These are phyloP conservation scores for Parasteatoda lunata DNA, from an alignment of 2,888 invertebrate species.

Conservation along the genomic window DNA sequence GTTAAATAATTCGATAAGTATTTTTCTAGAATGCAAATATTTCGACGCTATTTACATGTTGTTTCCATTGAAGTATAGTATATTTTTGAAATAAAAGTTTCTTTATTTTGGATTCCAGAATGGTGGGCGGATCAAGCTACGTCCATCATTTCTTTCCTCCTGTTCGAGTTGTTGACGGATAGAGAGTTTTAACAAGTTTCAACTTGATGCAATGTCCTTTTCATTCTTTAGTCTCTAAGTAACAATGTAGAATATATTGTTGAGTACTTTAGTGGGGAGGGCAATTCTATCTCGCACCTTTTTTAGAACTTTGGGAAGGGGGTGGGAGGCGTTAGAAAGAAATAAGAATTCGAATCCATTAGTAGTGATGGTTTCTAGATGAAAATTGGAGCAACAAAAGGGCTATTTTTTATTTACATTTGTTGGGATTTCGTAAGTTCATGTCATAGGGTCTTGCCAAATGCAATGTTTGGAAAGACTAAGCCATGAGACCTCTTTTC, in stretches of 20 bases:
- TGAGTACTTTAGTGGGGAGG: slow-evolving; percentile 32
- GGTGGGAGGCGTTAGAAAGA: not conserved
- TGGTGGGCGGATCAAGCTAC: slow-evolving; percentile 44
- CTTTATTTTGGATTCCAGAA: not conserved
- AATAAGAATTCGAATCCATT: slow-evolving; percentile 50
- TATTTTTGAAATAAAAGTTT: not conserved
- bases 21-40: too few species aligned
- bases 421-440: slow-evolving; percentile 46
- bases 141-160: slow-evolving; percentile 37
- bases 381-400: slow-evolving; percentile 57
- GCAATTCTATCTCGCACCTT: slow-evolving; percentile 12
- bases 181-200: slow-evolving; percentile 56
- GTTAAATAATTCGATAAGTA: too few species aligned
- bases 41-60: too few species aligned
- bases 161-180: slow-evolving; percentile 48
- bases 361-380: slow-evolving; percentile 50
- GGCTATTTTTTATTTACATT: slow-evolving; percentile 57
- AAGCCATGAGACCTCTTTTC: too few species aligned
- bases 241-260: slow-evolving; percentile 52
- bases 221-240: slow-evolving; percentile 48
- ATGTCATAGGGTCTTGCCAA: slow-evolving; percentile 26
- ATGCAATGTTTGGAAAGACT: not conserved
- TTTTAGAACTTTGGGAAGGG: not conserved
- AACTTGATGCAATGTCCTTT: slow-evolving; percentile 61
- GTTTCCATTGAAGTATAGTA: too few species aligned